These are phyloP conservation scores for Dermatemys mawii DNA, from an alignment of 2,113 vertebrate species.

Conservation along the genomic window DNA sequence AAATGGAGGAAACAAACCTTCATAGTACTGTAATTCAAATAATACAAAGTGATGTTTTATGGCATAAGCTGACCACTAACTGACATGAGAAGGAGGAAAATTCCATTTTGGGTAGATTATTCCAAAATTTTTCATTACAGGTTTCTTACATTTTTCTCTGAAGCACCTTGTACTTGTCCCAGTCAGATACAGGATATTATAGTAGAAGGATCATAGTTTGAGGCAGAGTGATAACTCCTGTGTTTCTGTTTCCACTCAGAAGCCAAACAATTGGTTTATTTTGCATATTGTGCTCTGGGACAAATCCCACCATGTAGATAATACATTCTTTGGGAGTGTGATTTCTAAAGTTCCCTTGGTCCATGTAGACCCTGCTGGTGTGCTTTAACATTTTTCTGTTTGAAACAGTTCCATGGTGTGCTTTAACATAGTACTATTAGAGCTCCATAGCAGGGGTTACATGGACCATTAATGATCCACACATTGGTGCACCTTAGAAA, in stretches of 20 bases:
- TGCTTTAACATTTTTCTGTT: background rate
- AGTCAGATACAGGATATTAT: background rate
- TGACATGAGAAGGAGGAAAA: background rate
- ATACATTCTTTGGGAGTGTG: no score
- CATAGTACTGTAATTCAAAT: no score
- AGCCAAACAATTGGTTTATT: background rate
- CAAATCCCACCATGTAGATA: no score
- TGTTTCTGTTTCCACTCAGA: background rate
- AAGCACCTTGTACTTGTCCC: background rate
- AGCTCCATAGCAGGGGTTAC: background rate
- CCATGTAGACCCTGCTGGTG: background rate
- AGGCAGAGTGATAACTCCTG: background rate
- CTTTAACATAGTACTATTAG: background rate
- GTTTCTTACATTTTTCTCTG: background rate
- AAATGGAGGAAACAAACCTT: no score
- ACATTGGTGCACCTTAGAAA: background rate
- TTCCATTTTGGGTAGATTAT: background rate
- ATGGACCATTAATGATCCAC: background rate
- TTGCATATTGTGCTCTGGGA: background rate
- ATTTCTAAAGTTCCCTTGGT: background rate
- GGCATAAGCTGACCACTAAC: background rate
- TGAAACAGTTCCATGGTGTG: background rate
- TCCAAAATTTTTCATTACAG: slow-evolving; percentile 11
- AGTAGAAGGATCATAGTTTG: background rate
- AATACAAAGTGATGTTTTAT: rapidly evolving